Percentiles rank a stretch among this genome's conserved stretches.
Evolutionary conservation across 2,113 vertebrate genomes (phyloP).

Genomic region (Loxodonta africana): DNA sequence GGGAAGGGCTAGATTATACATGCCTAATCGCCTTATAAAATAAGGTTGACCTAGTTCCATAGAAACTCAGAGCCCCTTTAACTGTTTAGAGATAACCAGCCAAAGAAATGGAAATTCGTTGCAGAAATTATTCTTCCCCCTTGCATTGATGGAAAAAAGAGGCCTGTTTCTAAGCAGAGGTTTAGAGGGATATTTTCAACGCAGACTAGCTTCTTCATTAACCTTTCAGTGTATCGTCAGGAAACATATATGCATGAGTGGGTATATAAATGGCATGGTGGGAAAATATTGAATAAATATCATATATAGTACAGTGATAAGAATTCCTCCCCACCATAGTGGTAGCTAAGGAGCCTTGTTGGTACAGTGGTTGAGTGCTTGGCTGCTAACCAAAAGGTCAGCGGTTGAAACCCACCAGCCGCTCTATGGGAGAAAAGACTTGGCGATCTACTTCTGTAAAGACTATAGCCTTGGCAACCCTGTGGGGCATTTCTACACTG

Average conservation of each 20-base stretch:
- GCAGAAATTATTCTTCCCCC: background rate
- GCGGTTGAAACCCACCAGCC: background rate
- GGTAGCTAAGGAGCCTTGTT: background rate
- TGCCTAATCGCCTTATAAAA: slow-evolving; percentile 87
- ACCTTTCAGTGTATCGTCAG: background rate
- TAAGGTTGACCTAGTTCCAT: slow-evolving; percentile 88
- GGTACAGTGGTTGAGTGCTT: background rate
- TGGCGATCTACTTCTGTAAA: background rate
- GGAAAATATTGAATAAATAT: background rate
- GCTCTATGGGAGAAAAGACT: background rate
- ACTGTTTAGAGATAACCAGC: slow-evolving; percentile 43
- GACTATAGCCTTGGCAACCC: background rate
- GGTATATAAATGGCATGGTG: background rate
- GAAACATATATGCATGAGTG: background rate
- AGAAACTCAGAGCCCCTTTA: slow-evolving; percentile 75
- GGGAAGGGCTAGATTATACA: slow-evolving; percentile 85
- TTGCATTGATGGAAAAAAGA: background rate
- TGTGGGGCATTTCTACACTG: background rate
- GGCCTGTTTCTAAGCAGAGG: background rate
- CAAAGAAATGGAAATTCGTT: background rate
- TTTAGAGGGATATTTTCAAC: background rate
- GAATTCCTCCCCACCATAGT: accelerated
- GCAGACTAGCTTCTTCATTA: background rate
- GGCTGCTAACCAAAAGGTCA: background rate
- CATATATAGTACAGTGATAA: background rate